Conservation (phyloP, 1,140 invertebrate species). For the Doryteuthis pealeii region DNA sequence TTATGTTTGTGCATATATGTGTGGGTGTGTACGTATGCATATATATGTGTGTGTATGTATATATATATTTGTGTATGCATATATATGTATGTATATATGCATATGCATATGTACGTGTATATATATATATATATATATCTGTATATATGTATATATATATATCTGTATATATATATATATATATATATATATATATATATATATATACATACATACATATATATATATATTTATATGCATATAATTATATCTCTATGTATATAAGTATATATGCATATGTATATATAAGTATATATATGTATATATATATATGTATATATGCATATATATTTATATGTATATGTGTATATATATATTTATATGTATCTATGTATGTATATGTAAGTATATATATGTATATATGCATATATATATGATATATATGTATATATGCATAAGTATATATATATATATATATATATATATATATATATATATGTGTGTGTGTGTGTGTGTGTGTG, state of each 20-base stretch:
- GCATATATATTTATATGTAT: background rate
- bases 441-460: conserved; percentile 4
- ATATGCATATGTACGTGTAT: background rate
- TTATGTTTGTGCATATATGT: too few relatives aligned
- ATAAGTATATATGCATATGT: background rate
- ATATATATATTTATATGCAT: too few relatives aligned
- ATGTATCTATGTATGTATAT: too few relatives aligned
- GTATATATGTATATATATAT: too few relatives aligned
- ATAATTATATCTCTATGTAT: too few relatives aligned
- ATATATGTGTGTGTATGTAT: background rate
- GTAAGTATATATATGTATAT: too few relatives aligned
- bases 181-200: background rate
- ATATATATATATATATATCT: background rate
- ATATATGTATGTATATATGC: background rate
- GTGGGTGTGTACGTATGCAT: too few relatives aligned
- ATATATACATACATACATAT: background rate
- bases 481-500: background rate
- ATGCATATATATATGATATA: too few relatives aligned
- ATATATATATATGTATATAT: background rate
- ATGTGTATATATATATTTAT: background rate
- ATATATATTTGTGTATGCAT: too few relatives aligned
- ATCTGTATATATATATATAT: background rate
- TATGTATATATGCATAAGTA: background rate
- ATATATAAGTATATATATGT: background rate
- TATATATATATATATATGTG: conserved; percentile 1